Evolutionary conservation across 2,113 vertebrate genomes (phyloP).

Genomic region (Apus apus): DNA sequence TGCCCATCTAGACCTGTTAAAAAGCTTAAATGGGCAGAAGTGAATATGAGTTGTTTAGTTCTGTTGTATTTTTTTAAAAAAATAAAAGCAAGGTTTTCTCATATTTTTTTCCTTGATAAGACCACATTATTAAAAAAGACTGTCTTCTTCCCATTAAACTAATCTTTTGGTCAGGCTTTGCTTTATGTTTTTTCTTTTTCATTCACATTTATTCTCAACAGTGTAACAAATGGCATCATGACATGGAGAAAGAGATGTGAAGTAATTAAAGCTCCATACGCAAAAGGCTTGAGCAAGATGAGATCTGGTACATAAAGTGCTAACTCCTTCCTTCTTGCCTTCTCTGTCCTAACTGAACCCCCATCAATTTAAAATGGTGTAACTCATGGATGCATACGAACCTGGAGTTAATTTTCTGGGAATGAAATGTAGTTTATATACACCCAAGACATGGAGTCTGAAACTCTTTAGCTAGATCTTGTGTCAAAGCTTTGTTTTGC

Average conservation of each 20-base stretch:
- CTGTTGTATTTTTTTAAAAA: background rate
- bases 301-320: background rate
- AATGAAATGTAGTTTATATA: background rate
- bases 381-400: background rate
- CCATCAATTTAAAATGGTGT: background rate
- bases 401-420: background rate
- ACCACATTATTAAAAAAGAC: background rate
- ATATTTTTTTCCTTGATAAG: background rate
- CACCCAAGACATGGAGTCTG: background rate
- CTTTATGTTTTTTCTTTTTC: slow-evolving; percentile 30
- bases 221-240: background rate
- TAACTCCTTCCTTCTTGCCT: background rate
- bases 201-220: slow-evolving; percentile 1
- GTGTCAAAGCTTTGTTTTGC: background rate
- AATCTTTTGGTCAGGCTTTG: background rate
- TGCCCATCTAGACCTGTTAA: background rate
- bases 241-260: background rate
- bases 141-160: background rate
- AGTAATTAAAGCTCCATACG: background rate
- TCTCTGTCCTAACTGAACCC: background rate
- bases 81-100: background rate
- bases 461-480: slow-evolving; percentile 12
- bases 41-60: background rate
- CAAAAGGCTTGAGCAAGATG: slow-evolving; percentile 10
- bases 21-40: background rate